Base-by-base conservation (phyloP, 2,888 invertebrate species). In the Listrodromus nycthemerus region DNA sequence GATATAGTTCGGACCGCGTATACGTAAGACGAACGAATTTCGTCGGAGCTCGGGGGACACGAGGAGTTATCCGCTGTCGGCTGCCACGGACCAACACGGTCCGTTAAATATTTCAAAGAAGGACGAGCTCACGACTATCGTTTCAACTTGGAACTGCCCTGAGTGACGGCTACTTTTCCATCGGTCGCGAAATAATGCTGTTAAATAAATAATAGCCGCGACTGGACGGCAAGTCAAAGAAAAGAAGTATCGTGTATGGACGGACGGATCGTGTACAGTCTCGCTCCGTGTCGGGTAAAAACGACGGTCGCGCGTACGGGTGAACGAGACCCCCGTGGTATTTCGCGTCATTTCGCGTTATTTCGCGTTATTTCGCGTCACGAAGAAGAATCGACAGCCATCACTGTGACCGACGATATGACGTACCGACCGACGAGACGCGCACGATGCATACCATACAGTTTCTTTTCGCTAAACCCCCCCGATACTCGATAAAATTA, bases 201-300 rank as follows among this genome's bases (percentile, higher is more conserved):
- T 85, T 88, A 88, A 88, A 89, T 89, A 88, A 89, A 86, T 88
- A 88, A 89, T 52, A 55, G 5, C 21, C 5, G 55, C 52, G 33
- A 41, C 10, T 55, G 21, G 7, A 61, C 33, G 37, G 16, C 6
- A 13, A 30, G 13, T 10, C 37, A 10, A 27, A 41, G 21, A 71
- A 24, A 8, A 71, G 16, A 71, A 50, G 55, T 55, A 24, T 21
- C 10, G 24, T 24, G 8, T 10, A 21, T 24, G 0, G 55, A 75
- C 4, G 33, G 45, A 37, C 7, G n/a, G 45, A 21, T 19, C 50
- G 48, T 33, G 48, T 33, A 52, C 24, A 37, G 67, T 76, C 27
- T 50, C 41, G 55, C 21, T 8, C 10, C n/a, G 4, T 52, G 19
- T 66, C 30, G 66, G 52, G 55, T 24, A 65, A 41, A 67, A 24